Conservation (phyloP, 2,113 vertebrate genomes). For the Thomomys bottae region DNA sequence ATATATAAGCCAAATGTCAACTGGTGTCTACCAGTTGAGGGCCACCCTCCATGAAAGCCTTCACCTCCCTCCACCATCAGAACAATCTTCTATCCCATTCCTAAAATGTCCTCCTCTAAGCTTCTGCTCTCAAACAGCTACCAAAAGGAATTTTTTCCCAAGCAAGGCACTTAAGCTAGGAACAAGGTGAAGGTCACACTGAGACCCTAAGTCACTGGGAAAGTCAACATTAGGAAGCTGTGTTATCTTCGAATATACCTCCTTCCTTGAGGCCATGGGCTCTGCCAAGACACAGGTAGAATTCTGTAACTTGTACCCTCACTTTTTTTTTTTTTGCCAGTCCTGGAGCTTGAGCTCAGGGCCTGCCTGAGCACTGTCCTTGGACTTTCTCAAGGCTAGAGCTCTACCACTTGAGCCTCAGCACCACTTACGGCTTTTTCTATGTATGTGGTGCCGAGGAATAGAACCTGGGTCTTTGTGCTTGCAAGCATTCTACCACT, state of each 20-base stretch:
- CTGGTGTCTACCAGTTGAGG: background rate
- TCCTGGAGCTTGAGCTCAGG: too few relatives aligned
- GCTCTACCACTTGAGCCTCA: too few relatives aligned
- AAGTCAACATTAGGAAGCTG: background rate
- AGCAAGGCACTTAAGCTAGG: background rate
- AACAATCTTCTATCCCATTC: background rate
- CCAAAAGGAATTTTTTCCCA: background rate
- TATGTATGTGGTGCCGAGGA: too few relatives aligned
- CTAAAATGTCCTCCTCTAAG: background rate
- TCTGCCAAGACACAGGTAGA: background rate
- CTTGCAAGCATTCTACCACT: too few relatives aligned
- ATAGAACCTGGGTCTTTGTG: too few relatives aligned
- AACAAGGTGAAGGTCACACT: background rate
- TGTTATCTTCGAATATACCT: background rate
- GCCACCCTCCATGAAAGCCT: background rate
- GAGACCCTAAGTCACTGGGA: background rate
- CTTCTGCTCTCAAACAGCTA: constrained; percentile 30
- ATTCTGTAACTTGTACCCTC: background rate
- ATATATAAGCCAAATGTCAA: background rate
- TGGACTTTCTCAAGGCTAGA: too few relatives aligned
- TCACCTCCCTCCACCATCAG: background rate
- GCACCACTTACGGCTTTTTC: too few relatives aligned
- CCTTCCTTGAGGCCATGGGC: background rate
- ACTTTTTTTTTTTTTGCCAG: too few relatives aligned
- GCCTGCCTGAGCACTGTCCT: too few relatives aligned